These are phyloP conservation scores for Trichosurus vulpecula DNA, from an alignment of 2,797 vertebrate genomes.

Conservation along the genomic window DNA sequence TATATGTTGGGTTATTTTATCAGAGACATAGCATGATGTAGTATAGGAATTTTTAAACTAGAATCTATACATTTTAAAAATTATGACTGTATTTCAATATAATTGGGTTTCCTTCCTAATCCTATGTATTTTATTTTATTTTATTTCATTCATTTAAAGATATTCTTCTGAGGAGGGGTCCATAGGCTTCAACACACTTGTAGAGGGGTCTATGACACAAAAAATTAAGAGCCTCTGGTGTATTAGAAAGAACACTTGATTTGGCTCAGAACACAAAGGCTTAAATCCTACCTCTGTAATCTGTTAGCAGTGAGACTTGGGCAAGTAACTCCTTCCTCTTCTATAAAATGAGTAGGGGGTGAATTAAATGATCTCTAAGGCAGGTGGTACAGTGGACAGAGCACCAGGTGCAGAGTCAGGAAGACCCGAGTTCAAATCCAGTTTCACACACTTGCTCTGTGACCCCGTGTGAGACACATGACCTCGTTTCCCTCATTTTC, in stretches of 20 bases:
- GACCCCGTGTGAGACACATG: not conserved
- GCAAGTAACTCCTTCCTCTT: not conserved
- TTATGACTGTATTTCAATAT: not conserved
- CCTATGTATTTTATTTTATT: not conserved
- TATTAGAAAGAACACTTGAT: not conserved
- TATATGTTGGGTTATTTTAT: not conserved
- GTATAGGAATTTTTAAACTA: not conserved
- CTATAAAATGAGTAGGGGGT: not conserved
- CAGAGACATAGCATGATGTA: not conserved
- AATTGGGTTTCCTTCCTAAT: not conserved
- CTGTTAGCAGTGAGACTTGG: not conserved
- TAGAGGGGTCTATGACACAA: not conserved
- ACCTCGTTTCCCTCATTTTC: not conserved
- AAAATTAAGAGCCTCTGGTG: not conserved
- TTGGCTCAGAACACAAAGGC: not conserved
- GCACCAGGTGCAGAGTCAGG: not conserved
- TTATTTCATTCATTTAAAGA: not conserved
- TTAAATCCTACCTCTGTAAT: not conserved
- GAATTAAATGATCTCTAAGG: not conserved
- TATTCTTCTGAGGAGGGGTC: not conserved
- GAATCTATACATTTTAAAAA: not conserved
- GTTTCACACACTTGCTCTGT: not conserved
- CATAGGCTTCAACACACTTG: not conserved
- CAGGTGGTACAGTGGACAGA: not conserved
- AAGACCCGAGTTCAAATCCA: not conserved